Percentiles rank a stretch among this genome's conserved stretches.
phyloP scores from a whole-genome alignment of 2,888 invertebrate species.

The Andrena hattorfiana region DNA sequence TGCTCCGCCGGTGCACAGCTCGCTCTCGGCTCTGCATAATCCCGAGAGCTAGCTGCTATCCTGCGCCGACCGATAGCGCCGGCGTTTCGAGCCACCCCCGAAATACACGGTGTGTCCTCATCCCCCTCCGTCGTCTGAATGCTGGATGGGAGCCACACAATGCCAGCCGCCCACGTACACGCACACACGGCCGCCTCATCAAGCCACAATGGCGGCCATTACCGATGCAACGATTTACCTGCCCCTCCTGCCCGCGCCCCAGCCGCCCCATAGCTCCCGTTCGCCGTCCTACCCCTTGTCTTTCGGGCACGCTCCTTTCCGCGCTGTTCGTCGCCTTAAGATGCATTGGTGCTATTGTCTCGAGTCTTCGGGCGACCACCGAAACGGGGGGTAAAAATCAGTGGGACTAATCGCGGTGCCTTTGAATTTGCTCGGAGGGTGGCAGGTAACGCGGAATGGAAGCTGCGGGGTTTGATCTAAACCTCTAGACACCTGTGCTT shows the following conservation, averaged over 20 bases:
- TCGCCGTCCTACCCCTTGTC: constrained; percentile 28
- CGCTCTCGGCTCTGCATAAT: constrained; percentile 80
- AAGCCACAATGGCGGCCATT: constrained; percentile 80
- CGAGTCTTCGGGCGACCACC: neutral
- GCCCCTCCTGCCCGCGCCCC: constrained; percentile 46
- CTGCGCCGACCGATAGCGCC: constrained; percentile 77
- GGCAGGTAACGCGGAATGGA: neutral
- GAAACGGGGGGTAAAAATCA: neutral
- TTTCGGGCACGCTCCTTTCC: constrained; percentile 25
- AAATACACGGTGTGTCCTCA: constrained; percentile 60
- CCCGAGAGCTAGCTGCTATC: constrained; percentile 76
- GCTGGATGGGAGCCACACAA: constrained; percentile 63
- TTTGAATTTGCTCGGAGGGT: neutral
- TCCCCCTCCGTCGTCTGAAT: constrained; percentile 49
- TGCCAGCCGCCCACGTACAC: constrained; percentile 45
- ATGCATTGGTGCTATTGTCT: constrained; percentile 36
- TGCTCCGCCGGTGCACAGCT: constrained; percentile 47
- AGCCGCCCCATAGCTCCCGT: neutral
- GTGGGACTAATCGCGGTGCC: too few species aligned
- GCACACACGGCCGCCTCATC: constrained; percentile 63
- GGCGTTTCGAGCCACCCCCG: constrained; percentile 70
- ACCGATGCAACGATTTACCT: constrained; percentile 80
- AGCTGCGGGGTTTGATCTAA: neutral
- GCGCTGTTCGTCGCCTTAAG: constrained; percentile 31
- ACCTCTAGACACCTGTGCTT: too few species aligned